These are phyloP conservation scores for Phymorhynchus buccinoides DNA, from an alignment of 1,140 invertebrate species.

Conservation along the genomic window DNA sequence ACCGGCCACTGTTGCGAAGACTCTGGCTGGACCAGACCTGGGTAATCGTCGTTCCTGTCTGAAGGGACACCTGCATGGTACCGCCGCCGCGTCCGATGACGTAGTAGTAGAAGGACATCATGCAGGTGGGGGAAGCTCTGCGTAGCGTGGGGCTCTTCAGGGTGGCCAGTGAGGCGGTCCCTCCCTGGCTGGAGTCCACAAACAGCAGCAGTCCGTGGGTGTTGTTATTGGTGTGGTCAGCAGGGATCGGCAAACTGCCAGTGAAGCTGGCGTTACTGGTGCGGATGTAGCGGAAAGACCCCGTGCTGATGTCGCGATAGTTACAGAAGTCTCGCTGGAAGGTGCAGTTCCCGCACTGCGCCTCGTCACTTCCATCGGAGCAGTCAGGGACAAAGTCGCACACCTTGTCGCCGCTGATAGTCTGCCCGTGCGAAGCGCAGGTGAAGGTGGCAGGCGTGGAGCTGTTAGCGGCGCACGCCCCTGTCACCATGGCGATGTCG, in stretches of 20 bases:
- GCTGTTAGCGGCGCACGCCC: slow-evolving; percentile 3
- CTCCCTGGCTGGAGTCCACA: slow-evolving; percentile 76
- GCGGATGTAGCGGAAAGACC: slow-evolving; percentile 58
- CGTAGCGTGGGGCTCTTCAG: slow-evolving; percentile 54
- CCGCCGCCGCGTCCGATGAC: slow-evolving; percentile 30
- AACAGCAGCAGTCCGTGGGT: slow-evolving; percentile 83
- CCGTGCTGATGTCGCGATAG: slow-evolving; percentile 60
- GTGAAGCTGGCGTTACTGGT: slow-evolving; percentile 59
- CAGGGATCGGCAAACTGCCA: slow-evolving; percentile 81
- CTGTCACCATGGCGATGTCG: slow-evolving; percentile 76
- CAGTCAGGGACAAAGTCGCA: slow-evolving; percentile 69
- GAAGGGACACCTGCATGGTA: slow-evolving; percentile 42
- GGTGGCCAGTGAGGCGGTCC: slow-evolving; percentile 44
- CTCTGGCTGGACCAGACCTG: slow-evolving; percentile 42
- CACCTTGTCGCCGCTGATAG: slow-evolving; percentile 50
- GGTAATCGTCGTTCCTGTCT: slow-evolving; percentile 56
- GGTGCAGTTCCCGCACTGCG: slow-evolving; percentile 67
- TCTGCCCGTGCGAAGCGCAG: not conserved
- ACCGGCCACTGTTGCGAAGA: slow-evolving; percentile 24
- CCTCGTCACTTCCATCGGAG: slow-evolving; percentile 66
- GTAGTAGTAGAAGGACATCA: slow-evolving; percentile 77
- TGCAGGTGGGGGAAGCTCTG: slow-evolving; percentile 60
- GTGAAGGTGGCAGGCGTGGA: not conserved
- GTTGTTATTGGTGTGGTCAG: slow-evolving; percentile 79
- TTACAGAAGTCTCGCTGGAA: slow-evolving; percentile 64